A percentile compares a stretch with the other conserved stretches of the same genome.
These are phyloP conservation scores for Mugil cephalus DNA, from an alignment of 2,113 vertebrate species.

Conservation along the genomic window DNA sequence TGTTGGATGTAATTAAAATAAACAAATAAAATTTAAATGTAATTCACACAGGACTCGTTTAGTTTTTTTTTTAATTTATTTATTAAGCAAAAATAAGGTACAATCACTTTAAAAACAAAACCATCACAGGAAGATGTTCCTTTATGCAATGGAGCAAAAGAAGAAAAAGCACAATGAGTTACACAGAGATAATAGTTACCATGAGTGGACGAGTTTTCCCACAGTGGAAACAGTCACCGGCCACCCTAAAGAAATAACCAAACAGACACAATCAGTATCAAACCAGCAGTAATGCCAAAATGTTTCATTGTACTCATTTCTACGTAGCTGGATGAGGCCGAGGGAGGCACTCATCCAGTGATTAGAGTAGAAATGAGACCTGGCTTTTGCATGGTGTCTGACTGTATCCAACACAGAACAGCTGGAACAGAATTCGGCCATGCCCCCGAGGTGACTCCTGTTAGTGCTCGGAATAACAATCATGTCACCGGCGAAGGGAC, in stretches of 20 bases:
- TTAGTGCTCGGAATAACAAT: not conserved
- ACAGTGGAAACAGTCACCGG: not conserved
- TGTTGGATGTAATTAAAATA: not conserved
- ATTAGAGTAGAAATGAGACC: constrained; percentile 39
- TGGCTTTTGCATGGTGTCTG: constrained; percentile 80
- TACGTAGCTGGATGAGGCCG: constrained; percentile 11
- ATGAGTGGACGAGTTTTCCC: not conserved
- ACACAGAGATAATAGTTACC: constrained; percentile 17
- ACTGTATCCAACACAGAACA: constrained; percentile 69
- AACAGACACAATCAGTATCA: not conserved
- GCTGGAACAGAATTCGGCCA: constrained; percentile 79
- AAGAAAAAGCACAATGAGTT: not conserved
- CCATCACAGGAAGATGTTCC: not conserved
- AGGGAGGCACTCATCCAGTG: constrained; percentile 4
- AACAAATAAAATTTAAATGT: too few relatives aligned
- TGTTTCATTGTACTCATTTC: constrained; percentile 58
- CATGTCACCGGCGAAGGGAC: not conserved
- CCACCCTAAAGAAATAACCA: constrained; percentile 1
- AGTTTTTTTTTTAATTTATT: constrained; percentile 5
- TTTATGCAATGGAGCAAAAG: too few relatives aligned
- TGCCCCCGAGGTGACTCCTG: constrained; percentile 27
- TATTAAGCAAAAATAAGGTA: constrained; percentile 20
- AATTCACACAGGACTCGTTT: constrained; percentile 3
- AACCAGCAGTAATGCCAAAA: not conserved
- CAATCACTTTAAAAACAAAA: not conserved